Evolutionary conservation across 2,888 invertebrate species (phyloP), one percentile per base, ranked within the genome.

Genomic region (Yponomeuta evonymella): DNA sequence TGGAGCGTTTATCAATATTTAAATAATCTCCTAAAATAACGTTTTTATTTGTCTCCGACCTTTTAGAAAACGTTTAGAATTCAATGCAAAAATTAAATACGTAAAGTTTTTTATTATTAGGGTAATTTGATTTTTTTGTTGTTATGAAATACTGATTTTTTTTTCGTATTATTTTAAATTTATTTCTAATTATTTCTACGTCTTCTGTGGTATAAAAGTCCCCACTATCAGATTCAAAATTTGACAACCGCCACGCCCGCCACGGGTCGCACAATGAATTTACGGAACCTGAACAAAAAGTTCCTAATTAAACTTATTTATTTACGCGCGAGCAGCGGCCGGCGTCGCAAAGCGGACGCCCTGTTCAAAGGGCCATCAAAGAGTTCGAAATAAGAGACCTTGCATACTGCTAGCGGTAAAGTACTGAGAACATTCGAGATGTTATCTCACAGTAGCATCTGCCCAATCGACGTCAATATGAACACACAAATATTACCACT

Each of bases 281-380:
- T 58, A 58, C 51, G 1, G 51, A 15, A 1, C 0, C 51, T 8
- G 5, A 58, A 15, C 51, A 58, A 58, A 58, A 58, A 58, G 51
- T 58, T 12, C 51, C 51, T 58, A 58, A 58, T 58, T 58, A 58
- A 58, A 58, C 51, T 58, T 58, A 58, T 58, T 58, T 58, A 58
- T 58, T 58, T 58, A 58, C 12, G 29, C 64, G 29, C 64, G 30
- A 29, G 64, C 64, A 64, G 29, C 64, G 64, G 43, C 43, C 43
- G 64, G 64, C 30, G 67, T 36, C 67, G 69, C 70, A 63, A 68
- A 71, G 70, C 70, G 70, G 69, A 68, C 72, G 74, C 73, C 68
- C 75, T 77, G 78, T 78, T 80, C 78, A 80, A 80, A 85, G 76
- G 78, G 78, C 84, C 84, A 85, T 88, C 86, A 87, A 86, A 84